Evolutionary conservation across 2,113 vertebrate genomes (phyloP).

Genomic region (Pyrgilauda ruficollis): DNA sequence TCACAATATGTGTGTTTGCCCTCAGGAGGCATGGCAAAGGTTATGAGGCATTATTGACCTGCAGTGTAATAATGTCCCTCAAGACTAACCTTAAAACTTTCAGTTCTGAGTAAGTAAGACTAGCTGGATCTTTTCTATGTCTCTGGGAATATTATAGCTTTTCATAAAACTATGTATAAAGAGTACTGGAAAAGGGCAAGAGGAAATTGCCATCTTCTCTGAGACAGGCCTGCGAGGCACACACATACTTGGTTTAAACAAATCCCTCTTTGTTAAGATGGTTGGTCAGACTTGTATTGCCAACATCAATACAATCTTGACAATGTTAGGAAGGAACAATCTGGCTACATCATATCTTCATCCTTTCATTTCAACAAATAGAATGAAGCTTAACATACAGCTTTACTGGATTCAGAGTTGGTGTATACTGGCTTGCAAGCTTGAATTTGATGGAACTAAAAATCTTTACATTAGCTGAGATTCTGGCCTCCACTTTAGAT

Average conservation of each 20-base stretch:
- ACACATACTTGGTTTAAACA: slow-evolving; percentile 15
- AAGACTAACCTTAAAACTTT: slow-evolving; percentile 74
- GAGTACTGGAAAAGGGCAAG: slow-evolving; percentile 63
- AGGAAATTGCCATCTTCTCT: slow-evolving; percentile 55
- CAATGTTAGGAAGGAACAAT: background rate
- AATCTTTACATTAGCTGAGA: background rate
- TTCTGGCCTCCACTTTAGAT: background rate
- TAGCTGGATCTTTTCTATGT: slow-evolving; percentile 54
- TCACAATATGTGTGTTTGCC: slow-evolving; percentile 56
- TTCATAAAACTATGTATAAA: slow-evolving; percentile 58
- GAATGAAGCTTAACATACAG: background rate
- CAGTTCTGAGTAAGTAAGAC: slow-evolving; percentile 56
- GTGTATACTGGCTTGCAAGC: background rate
- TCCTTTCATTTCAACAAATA: background rate
- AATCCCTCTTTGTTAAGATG: background rate
- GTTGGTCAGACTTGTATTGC: background rate
- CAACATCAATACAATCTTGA: background rate
- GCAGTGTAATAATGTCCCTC: slow-evolving; percentile 63
- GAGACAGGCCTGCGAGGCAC: slow-evolving; percentile 32
- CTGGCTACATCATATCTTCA: background rate
- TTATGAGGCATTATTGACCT: slow-evolving; percentile 70
- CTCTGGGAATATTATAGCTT: slow-evolving; percentile 68
- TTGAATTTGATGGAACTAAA: background rate
- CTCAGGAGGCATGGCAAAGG: slow-evolving; percentile 58
- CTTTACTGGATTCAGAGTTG: background rate